These are phyloP conservation scores for Psilopsiagon aurifrons DNA, from an alignment of 2,113 vertebrate genomes.

Conservation along the genomic window DNA sequence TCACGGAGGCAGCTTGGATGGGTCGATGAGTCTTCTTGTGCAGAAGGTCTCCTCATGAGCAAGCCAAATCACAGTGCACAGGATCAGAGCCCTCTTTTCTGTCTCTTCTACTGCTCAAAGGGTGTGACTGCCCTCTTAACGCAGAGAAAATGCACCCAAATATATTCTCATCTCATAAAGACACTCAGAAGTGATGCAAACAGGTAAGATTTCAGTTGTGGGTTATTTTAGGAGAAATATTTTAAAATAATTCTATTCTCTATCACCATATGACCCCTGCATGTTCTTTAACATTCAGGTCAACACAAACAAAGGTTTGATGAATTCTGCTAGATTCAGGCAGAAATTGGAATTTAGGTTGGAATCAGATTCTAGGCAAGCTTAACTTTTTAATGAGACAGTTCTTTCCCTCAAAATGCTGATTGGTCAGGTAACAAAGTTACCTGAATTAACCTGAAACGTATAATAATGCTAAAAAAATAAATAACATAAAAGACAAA, in stretches of 20 bases:
- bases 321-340: background rate
- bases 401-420: background rate
- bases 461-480: background rate
- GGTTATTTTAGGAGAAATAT: background rate
- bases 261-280: background rate
- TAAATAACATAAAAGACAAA: background rate
- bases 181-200: background rate
- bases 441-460: background rate
- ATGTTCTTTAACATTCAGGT: background rate
- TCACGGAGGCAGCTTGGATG: background rate
- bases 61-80: accelerated
- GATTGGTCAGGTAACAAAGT: background rate
- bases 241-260: background rate
- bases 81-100: background rate
- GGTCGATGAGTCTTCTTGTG: accelerated
- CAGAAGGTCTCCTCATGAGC: background rate
- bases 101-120: background rate
- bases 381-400: background rate
- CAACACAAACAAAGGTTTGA: background rate
- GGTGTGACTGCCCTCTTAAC: background rate
- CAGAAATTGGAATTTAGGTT: background rate
- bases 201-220: background rate
- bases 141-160: background rate
- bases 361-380: background rate
- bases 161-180: background rate